phyloP scores from a whole-genome alignment of 2,113 vertebrate species.

The Sinosuthora webbiana region DNA sequence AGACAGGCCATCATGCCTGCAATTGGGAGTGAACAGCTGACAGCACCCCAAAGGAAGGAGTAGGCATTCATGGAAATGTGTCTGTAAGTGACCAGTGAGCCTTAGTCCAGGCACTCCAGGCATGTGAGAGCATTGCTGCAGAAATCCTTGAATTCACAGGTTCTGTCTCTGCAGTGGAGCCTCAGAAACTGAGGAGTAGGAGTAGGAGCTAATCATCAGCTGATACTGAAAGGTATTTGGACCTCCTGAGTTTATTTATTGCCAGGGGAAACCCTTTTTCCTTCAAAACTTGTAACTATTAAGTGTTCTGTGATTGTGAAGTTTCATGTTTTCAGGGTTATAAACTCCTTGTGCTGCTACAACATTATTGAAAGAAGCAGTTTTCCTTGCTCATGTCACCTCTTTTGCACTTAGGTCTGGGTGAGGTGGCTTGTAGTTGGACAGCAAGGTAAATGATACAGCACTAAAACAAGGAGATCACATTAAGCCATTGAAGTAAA shows the following conservation, averaged over 20 bases:
- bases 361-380: not conserved
- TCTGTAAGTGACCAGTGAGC: not conserved
- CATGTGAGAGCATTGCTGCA: not conserved
- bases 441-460: not conserved
- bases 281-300: not conserved
- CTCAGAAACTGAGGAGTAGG: not conserved
- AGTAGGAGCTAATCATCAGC: not conserved
- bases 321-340: conserved; percentile 21
- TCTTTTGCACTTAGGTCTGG: not conserved
- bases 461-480: not conserved
- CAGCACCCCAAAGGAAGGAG: not conserved
- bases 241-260: not conserved
- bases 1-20: not conserved
- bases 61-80: not conserved
- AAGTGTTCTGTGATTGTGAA: not conserved
- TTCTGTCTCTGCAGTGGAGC: not conserved
- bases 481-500: not conserved
- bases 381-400: not conserved
- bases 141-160: not conserved
- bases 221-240: not conserved
- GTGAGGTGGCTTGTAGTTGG: not conserved
- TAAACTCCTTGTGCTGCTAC: not conserved
- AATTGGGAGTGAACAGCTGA: not conserved
- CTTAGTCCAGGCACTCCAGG: not conserved
- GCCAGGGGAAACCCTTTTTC: not conserved